Evolutionary conservation across 2,113 vertebrate species (phyloP), one percentile per base, ranked within the genome.

Genomic region (Xyrauchen texanus): DNA sequence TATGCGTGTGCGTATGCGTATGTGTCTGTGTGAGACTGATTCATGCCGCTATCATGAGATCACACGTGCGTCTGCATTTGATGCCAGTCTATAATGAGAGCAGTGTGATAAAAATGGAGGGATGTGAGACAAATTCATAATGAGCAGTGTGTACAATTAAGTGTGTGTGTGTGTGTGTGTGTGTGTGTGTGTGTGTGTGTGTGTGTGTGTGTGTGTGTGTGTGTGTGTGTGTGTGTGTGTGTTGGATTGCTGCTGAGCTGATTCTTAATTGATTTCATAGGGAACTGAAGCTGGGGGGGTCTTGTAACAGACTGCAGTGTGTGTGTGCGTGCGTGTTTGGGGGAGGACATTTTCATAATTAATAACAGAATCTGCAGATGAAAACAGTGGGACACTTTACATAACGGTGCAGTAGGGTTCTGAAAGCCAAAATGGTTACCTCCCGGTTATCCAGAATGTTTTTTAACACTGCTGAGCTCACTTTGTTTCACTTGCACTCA

Each of bases 261-360:
- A 89, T 86, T 88, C 89, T 85, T 93, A 92, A 93, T 93, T 93
- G 92, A 93, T 93, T 92, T 93, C 90, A 92, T 89, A 92, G 90
- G 91, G 92, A 92, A 90, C 88, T 83, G 84, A 87, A 74, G 88
- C 84, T 80, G 84, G 84, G 88, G 89, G 88, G 83, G 86, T 81
- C 84, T 85, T 80, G 86, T 88, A 81, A 34, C 21, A 34, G 21
- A 34, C 1, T 34, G 21, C 21, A 34, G 21, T 34, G 21, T 34
- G 46, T 44, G 69, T 45, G 12, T 65, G 65, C 3, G 21, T 34
- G 15, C 3, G 42, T 44, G 60, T 57, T 49, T 42, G 52, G 58
- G 55, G 81, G 81, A 55, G 58, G 68, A 85, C 88, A 82, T 82
- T 67, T 92, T 90, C 89, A 92, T 91, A 92, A 92, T 92, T 92